Percentiles rank a stretch among this genome's conserved stretches.
Evolutionary conservation across 2,797 vertebrate species (phyloP).

Genomic region (Sparus aurata): DNA sequence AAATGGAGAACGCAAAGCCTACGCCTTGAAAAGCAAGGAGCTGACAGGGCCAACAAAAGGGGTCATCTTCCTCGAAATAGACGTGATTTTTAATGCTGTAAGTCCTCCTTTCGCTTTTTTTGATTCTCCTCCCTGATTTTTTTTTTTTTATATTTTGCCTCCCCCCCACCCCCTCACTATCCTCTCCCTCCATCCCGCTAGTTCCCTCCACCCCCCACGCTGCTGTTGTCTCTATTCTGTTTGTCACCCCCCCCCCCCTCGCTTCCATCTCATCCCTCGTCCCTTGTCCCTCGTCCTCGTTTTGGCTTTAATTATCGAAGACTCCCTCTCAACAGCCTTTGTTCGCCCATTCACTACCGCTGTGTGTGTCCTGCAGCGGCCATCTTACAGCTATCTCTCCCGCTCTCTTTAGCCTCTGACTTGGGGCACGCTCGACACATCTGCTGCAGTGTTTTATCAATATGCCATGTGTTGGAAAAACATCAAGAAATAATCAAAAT

Average conservation of each 20-base stretch:
- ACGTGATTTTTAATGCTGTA: constrained; percentile 99
- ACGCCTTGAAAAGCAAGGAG: constrained; percentile 99
- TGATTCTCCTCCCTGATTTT: constrained; percentile 62
- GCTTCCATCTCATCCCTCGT: constrained; percentile 75
- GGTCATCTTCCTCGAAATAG: constrained; percentile 99
- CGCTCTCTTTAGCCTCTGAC: constrained; percentile 67
- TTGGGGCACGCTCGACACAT: constrained; percentile 61
- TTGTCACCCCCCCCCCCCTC: constrained; percentile 53
- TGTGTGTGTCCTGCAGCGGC: constrained; percentile 82
- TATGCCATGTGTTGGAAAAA: constrained; percentile 15
- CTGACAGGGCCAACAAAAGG: constrained; percentile 99
- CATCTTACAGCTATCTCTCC: constrained; percentile 82
- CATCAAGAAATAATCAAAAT: constrained; percentile 9
- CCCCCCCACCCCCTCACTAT: constrained; percentile 67
- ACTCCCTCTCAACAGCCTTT: constrained; percentile 84
- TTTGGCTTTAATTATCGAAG: constrained; percentile 87
- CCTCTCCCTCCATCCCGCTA: constrained; percentile 61
- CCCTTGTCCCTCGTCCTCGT: constrained; percentile 78
- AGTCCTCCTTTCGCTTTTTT: constrained; percentile 92
- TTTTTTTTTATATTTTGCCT: constrained; percentile 58
- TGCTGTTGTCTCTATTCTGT: constrained; percentile 81
- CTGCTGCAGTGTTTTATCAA: constrained; percentile 39
- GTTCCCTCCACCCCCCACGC: constrained; percentile 54
- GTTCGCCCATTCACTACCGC: constrained; percentile 76
- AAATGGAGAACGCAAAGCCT: constrained; percentile 99